Base-by-base conservation (phyloP, 2,888 invertebrate genomes). In the Agonopterix subpropinquella region DNA sequence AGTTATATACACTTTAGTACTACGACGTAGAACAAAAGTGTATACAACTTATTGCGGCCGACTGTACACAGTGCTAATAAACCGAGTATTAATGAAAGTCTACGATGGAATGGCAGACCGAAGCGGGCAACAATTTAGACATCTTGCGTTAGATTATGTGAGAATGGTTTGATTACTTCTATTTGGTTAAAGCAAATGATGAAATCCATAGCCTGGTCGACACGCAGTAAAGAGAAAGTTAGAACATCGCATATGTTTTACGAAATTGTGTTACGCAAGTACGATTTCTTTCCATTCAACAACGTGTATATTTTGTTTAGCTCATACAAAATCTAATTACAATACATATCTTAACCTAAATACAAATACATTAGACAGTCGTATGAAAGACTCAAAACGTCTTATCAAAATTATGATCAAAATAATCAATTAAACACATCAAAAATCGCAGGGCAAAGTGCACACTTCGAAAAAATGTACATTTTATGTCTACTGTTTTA, bases 281-380 rank as follows among this genome's bases (percentile, higher is more conserved):
- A 28, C 28, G 28, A 28, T 28, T 28, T 28, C 39, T 11, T n/a
- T 39, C n/a, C 39, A 11, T 39, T 28, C n/a, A 39, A 42, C 67
- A 73, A 62, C 66, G 59, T 79, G 82, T 84, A 83, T 79, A 81
- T 78, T 82, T 80, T 49, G 61, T 76, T 79, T 83, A 81, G 76
- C 71, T 77, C 78, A 85, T 87, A 87, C 77, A 87, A 85, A 87
- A 84, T 80, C 83, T 85, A 84, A 71, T 75, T 75, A 77, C 68
- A 39, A 75, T 70, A 72, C 75, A 75, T 81, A 75, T 59, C 49
- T 52, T 49, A 28, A 52, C n/a, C 2, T 18, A 75, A 65, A 73
- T 73, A 73, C 63, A 61, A 59, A 68, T 68, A 75, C 62, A 52
- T 65, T 64, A 69, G 73, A 81, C 79, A 80, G 78, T 80, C 81